Percentiles rank a stretch among this genome's conserved stretches.
phyloP scores from a whole-genome alignment of 2,113 vertebrate species.

The Octodon degus region DNA sequence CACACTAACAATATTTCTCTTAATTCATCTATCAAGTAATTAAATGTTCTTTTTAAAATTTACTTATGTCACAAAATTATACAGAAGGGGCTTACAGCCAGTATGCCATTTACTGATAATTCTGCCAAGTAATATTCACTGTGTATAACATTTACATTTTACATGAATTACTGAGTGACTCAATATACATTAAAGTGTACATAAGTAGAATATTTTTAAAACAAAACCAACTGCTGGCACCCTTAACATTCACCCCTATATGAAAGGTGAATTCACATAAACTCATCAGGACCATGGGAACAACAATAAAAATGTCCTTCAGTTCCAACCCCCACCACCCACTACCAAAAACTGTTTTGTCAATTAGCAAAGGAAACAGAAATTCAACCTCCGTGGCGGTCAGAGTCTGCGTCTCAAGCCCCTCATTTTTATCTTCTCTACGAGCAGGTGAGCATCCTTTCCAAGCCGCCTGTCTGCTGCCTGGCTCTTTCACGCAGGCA shows the following conservation, averaged over 20 bases:
- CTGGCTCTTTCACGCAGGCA: constrained; percentile 68
- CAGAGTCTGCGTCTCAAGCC: constrained; percentile 64
- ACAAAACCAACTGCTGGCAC: constrained; percentile 46
- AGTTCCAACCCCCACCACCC: constrained; percentile 9
- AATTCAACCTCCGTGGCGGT: constrained; percentile 52
- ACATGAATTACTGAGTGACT: constrained; percentile 30
- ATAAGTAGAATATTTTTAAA: constrained; percentile 49
- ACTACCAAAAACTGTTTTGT: constrained; percentile 46
- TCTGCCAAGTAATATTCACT: constrained; percentile 71
- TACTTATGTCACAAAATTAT: constrained; percentile 53
- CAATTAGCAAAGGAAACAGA: constrained; percentile 66
- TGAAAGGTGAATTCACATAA: constrained; percentile 56
- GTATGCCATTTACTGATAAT: constrained; percentile 53
- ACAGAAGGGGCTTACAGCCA: constrained; percentile 41
- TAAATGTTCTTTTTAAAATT: constrained; percentile 40
- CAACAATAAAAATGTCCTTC: constrained; percentile 63
- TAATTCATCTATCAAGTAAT: constrained; percentile 43
- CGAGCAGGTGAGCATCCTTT: constrained; percentile 62
- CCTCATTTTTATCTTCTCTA: constrained; percentile 54
- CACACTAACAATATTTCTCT: constrained; percentile 12
- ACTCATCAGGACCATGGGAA: constrained; percentile 41
- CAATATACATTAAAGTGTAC: constrained; percentile 26
- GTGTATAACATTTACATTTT: constrained; percentile 52
- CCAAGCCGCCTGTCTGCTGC: constrained; percentile 66
- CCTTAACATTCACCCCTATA: constrained; percentile 44